Evolutionary conservation across 1,140 invertebrate species (phyloP).

Genomic region (Mizuhopecten yessoensis): DNA sequence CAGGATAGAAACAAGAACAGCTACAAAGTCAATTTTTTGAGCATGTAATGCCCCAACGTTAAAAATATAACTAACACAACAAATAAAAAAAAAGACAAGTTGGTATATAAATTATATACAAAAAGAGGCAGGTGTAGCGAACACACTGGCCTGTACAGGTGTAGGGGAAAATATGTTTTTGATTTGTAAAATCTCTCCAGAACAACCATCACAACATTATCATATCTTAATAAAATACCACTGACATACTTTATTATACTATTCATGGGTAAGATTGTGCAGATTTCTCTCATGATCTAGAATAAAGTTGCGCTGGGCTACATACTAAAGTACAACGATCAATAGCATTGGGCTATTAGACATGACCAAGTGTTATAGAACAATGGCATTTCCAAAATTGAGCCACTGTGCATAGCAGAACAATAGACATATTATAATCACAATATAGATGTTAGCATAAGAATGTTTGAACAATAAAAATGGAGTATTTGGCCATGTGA

Average conservation of each 20-base stretch:
- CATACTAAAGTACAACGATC: background rate
- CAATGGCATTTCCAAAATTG: background rate
- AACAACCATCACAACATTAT: background rate
- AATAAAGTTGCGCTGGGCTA: background rate
- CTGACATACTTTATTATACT: background rate
- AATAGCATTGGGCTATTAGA: background rate
- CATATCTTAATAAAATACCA: background rate
- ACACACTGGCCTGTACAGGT: background rate
- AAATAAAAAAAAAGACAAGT: background rate
- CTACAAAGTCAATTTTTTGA: background rate
- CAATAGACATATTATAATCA: background rate
- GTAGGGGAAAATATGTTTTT: background rate
- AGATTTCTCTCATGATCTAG: background rate
- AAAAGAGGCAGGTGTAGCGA: background rate
- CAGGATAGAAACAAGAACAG: background rate
- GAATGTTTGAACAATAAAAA: background rate
- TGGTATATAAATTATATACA: background rate
- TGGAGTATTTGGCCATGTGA: background rate
- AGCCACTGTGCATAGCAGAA: constrained; percentile 21
- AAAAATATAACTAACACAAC: background rate
- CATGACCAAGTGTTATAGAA: background rate
- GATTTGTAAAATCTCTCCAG: background rate
- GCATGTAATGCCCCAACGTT: background rate
- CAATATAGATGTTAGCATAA: background rate
- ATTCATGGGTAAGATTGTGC: background rate